phyloP scores from a whole-genome alignment of 1,140 invertebrate genomes.

The Drosophila littoralis region DNA sequence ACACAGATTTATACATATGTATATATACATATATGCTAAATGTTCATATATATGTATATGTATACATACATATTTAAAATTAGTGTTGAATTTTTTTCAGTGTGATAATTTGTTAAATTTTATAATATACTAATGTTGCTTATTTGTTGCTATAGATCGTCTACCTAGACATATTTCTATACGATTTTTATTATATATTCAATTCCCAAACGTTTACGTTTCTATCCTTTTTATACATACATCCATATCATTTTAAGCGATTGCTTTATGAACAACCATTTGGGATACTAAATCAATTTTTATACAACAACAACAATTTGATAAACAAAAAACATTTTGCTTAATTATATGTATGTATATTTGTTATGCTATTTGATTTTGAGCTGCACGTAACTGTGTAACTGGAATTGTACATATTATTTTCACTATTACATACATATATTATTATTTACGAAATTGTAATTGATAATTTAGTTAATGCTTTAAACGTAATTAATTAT shows the following conservation, averaged over 20 bases:
- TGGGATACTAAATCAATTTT: slow-evolving; percentile 4
- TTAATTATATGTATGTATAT: slow-evolving; percentile 10
- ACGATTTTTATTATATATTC: slow-evolving; percentile 6
- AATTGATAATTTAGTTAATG: slow-evolving; percentile 68
- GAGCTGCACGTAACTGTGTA: slow-evolving; percentile 12
- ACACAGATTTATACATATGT: slow-evolving; percentile 18
- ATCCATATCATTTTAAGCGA: background rate
- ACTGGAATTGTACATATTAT: slow-evolving; percentile 53
- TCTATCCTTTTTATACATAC: slow-evolving; percentile 11
- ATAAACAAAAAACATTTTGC: slow-evolving; percentile 6
- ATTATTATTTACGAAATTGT: slow-evolving; percentile 47
- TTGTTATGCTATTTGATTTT: slow-evolving; percentile 33
- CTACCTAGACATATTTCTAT: slow-evolving; percentile 14
- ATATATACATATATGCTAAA: slow-evolving; percentile 27
- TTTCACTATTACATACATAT: slow-evolving; percentile 33
- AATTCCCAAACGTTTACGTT: slow-evolving; percentile 44
- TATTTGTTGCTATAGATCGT: slow-evolving; percentile 63
- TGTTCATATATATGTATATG: slow-evolving; percentile 12
- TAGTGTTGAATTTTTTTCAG: slow-evolving; percentile 83
- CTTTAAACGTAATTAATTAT: slow-evolving; percentile 47
- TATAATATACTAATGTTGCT: slow-evolving; percentile 70
- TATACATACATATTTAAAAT: slow-evolving; percentile 59
- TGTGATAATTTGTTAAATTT: slow-evolving; percentile 83
- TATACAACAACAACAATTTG: slow-evolving; percentile 3
- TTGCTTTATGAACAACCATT: background rate